A percentile compares a stretch with the other conserved stretches of the same genome.
Conservation (phyloP, 2,113 vertebrate species). For the Raja brachyura region DNA sequence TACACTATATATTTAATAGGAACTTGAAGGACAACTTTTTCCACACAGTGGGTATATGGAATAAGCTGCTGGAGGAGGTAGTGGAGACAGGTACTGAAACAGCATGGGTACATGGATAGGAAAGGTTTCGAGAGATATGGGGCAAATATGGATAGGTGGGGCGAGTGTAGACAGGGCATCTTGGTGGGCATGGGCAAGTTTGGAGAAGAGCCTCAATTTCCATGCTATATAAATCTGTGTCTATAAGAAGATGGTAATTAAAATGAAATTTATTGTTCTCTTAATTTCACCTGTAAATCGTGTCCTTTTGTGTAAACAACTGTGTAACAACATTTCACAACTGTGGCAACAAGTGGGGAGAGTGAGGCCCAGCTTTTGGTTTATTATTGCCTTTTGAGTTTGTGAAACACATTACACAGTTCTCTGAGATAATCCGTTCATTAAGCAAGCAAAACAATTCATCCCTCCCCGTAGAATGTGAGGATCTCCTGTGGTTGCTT, state of each 20-base stretch:
- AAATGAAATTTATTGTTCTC: not conserved
- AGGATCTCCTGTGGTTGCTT: not conserved
- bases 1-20: not conserved
- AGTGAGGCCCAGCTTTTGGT: conserved; percentile 40
- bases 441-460: conserved; percentile 49
- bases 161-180: too few species aligned
- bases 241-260: not conserved
- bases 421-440: conserved; percentile 50
- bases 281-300: conserved; percentile 40
- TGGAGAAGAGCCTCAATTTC: too few species aligned
- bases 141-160: too few species aligned
- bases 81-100: too few species aligned
- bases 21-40: too few species aligned
- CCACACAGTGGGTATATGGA: too few species aligned
- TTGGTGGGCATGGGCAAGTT: too few species aligned
- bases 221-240: too few species aligned
- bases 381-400: conserved; percentile 39
- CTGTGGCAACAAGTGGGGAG: conserved; percentile 39
- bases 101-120: too few species aligned
- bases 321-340: conserved; percentile 30
- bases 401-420: conserved; percentile 47
- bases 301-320: conserved; percentile 43
- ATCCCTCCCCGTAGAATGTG: not conserved
- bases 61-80: too few species aligned
- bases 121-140: too few species aligned